phyloP scores from a whole-genome alignment of 2,797 vertebrate genomes.

The Muraenolepis orangiensis region DNA sequence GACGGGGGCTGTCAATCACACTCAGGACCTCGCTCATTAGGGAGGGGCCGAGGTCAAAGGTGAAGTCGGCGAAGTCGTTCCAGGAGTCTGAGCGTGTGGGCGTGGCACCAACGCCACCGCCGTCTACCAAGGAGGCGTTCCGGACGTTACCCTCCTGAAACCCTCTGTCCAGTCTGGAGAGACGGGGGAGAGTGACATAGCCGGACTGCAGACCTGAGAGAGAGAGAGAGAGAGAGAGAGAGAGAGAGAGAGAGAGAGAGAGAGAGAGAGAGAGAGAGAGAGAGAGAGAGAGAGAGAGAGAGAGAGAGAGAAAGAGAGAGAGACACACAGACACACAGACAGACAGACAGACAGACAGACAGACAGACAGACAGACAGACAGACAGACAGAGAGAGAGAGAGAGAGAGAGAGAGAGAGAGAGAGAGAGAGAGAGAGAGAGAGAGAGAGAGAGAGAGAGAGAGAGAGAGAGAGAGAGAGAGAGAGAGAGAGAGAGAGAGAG shows the following conservation, averaged over 20 bases:
- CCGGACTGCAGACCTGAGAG: conserved; percentile 82
- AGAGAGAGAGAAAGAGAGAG: no score
- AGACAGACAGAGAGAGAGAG: no score
- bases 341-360: no score
- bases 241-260: no score
- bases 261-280: neutral
- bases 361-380: no score
- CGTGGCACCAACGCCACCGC: conserved; percentile 15
- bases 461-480: no score
- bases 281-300: no score
- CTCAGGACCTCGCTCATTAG: conserved; percentile 89
- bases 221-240: conserved; percentile 11
- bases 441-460: neutral
- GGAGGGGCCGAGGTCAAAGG: conserved; percentile 90
- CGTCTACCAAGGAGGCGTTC: conserved; percentile 43
- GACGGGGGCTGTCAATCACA: conserved; percentile 80
- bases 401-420: no score
- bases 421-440: no score
- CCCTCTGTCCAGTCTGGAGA: conserved; percentile 74
- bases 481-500: no score
- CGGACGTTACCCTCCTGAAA: conserved; percentile 54
- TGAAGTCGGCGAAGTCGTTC: conserved; percentile 81
- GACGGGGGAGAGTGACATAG: conserved; percentile 86
- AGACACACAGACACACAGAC: no score
- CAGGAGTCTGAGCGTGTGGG: conserved; percentile 84